A percentile compares a stretch with the other conserved stretches of the same genome.
Conservation (phyloP, 2,113 vertebrate species). For the Burhinus bistriatus region DNA sequence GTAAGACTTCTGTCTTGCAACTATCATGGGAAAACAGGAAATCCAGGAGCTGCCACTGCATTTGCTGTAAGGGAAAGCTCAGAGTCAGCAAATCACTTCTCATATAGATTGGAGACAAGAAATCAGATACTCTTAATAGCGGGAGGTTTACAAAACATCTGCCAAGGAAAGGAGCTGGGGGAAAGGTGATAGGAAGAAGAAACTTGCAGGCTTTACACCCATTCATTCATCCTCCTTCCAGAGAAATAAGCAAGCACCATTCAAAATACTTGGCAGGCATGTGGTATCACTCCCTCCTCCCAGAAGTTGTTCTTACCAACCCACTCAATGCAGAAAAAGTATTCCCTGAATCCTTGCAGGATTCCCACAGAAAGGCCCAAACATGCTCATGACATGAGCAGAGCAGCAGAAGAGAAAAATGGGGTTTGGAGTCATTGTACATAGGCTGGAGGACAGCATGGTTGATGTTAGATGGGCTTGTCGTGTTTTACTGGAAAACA, state of each 20-base stretch:
- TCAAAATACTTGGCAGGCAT: background rate
- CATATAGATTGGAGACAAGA: background rate
- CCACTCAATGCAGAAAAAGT: background rate
- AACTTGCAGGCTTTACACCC: background rate
- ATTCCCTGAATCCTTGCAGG: background rate
- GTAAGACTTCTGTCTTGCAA: background rate
- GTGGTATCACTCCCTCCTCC: background rate
- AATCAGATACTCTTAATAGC: background rate
- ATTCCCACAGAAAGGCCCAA: background rate
- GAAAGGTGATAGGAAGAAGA: background rate
- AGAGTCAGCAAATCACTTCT: background rate
- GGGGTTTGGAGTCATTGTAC: background rate
- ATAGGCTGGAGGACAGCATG: background rate
- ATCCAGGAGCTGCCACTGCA: background rate
- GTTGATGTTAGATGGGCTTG: accelerated
- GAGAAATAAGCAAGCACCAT: background rate
- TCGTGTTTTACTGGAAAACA: background rate
- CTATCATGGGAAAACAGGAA: background rate
- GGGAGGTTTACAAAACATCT: background rate
- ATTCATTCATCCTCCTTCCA: background rate
- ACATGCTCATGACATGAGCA: background rate
- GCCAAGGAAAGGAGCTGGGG: background rate
- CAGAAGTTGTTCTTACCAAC: background rate
- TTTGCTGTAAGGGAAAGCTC: background rate
- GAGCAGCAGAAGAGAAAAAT: background rate